Percentiles rank a stretch among this genome's conserved stretches.
Evolutionary conservation across 2,113 vertebrate species (phyloP).

Genomic region (Caracal caracal): DNA sequence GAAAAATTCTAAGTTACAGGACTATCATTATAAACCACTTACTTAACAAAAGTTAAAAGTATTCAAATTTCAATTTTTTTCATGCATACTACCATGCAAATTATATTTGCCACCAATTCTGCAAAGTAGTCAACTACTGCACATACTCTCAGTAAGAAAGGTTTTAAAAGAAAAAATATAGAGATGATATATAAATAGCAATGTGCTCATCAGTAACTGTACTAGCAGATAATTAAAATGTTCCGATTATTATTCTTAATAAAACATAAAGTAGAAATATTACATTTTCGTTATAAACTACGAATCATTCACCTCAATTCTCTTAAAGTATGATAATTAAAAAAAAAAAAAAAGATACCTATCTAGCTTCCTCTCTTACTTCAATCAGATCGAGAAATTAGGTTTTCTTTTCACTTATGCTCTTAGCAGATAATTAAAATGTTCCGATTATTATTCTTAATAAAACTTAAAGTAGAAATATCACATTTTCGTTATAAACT

Average conservation of each 20-base stretch:
- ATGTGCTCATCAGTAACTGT: constrained; percentile 67
- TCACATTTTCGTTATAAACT: constrained; percentile 75
- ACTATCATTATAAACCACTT: constrained; percentile 64
- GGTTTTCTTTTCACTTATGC: constrained; percentile 76
- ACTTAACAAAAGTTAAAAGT: constrained; percentile 70
- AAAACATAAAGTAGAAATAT: constrained; percentile 78
- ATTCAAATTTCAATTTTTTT: constrained; percentile 61
- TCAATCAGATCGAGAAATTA: constrained; percentile 77
- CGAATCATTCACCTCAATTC: constrained; percentile 71
- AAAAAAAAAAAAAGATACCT: constrained; percentile 62
- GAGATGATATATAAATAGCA: constrained; percentile 62
- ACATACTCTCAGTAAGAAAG: constrained; percentile 69
- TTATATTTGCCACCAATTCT: constrained; percentile 81
- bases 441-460: constrained; percentile 66
- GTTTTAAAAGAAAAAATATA: constrained; percentile 41
- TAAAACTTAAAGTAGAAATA: constrained; percentile 78
- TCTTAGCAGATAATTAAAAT: constrained; percentile 70
- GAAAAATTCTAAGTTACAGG: constrained; percentile 71
- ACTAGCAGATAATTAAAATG: constrained; percentile 64
- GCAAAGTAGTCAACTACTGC: constrained; percentile 77
- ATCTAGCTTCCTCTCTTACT: constrained; percentile 70
- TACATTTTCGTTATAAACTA: constrained; percentile 76
- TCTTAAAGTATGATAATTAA: constrained; percentile 70
- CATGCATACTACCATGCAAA: constrained; percentile 81
- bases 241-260: constrained; percentile 67